Conservation (phyloP, 2,797 vertebrate genomes). For the Gallinago solitaria region DNA sequence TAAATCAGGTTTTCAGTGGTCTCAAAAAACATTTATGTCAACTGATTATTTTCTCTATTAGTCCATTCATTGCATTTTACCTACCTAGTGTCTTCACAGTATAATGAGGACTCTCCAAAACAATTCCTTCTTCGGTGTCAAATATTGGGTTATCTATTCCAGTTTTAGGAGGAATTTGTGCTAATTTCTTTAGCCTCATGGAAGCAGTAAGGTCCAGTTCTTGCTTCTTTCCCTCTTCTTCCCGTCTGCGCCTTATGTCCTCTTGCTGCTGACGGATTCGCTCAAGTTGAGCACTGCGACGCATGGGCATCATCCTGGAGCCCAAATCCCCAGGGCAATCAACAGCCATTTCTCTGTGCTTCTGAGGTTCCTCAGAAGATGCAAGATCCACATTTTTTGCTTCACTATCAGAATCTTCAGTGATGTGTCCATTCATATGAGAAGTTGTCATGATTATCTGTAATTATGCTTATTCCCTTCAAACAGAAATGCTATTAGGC, state of each 20-base stretch:
- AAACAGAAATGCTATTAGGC: constrained; percentile 65
- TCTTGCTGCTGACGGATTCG: constrained; percentile 96
- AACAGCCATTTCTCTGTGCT: constrained; percentile 95
- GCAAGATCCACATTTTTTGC: constrained; percentile 80
- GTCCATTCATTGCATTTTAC: background rate
- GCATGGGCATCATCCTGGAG: constrained; percentile 88
- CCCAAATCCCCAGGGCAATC: constrained; percentile 96
- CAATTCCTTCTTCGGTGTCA: constrained; percentile 89
- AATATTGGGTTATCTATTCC: constrained; percentile 99
- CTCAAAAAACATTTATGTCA: background rate
- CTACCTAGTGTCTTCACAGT: constrained; percentile 88
- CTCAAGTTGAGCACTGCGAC: constrained; percentile 92
- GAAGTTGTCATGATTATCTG: constrained; percentile 89
- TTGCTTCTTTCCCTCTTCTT: constrained; percentile 91
- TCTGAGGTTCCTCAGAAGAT: constrained; percentile 81
- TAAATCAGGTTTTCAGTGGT: background rate
- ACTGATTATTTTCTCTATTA: background rate
- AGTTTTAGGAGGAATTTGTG: constrained; percentile 93
- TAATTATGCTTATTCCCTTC: constrained; percentile 49
- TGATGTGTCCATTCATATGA: constrained; percentile 93
- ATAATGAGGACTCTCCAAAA: constrained; percentile 82
- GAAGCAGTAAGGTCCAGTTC: constrained; percentile 95
- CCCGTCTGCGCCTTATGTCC: constrained; percentile 90
- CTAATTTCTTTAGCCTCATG: constrained; percentile 93
- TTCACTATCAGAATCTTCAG: constrained; percentile 86